Evolutionary conservation across 1,140 invertebrate species (phyloP).

Genomic region (Andricus grossulariae): DNA sequence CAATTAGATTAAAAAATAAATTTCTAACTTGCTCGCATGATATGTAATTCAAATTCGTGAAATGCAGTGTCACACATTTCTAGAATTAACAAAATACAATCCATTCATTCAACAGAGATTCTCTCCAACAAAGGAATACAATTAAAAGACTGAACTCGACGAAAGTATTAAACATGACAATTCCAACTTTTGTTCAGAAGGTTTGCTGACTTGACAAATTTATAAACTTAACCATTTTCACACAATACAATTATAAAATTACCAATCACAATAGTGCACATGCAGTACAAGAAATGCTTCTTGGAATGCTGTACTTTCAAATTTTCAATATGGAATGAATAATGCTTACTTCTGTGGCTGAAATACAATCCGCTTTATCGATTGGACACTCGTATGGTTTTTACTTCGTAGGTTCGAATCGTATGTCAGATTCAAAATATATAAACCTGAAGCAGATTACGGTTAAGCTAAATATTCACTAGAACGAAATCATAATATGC

Average conservation of each 20-base stretch:
- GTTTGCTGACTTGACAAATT: too few relatives aligned
- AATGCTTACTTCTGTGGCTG: neutral
- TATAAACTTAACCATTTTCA: neutral
- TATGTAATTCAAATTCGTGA: neutral
- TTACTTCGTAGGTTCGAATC: neutral
- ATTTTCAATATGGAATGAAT: slow-evolving; percentile 24
- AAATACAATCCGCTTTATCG: neutral
- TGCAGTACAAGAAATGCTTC: slow-evolving; percentile 17
- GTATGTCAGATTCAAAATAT: neutral
- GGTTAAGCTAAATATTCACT: slow-evolving; percentile 6
- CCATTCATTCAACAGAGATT: slow-evolving; percentile 7
- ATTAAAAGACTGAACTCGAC: neutral
- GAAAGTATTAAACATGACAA: neutral
- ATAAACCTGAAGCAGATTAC: neutral
- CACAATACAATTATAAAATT: slow-evolving; percentile 10
- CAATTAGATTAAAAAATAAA: neutral
- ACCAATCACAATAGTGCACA: slow-evolving; percentile 16
- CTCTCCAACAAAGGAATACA: slow-evolving; percentile 13
- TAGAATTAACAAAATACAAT: neutral
- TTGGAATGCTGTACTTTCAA: slow-evolving; percentile 19
- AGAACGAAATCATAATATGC: neutral
- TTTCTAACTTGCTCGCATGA: neutral
- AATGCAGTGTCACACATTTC: neutral
- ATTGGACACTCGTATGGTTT: neutral
- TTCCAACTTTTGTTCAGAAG: too few relatives aligned